phyloP scores from a whole-genome alignment of 2,888 invertebrate genomes.

The Pristionchus japonicus region DNA sequence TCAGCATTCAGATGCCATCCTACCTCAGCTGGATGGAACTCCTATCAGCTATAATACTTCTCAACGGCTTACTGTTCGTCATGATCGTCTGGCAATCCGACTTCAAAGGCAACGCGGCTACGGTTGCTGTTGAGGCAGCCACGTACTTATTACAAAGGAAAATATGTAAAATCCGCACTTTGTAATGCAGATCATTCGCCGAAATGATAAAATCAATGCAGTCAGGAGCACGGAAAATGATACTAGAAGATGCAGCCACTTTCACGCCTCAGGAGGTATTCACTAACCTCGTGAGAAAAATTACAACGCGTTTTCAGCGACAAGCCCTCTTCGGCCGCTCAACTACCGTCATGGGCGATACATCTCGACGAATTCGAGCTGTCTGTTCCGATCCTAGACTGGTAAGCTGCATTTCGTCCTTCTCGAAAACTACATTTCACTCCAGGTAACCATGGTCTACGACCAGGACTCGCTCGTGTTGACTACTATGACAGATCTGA shows the following conservation, averaged over 20 bases:
- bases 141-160: background rate
- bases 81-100: background rate
- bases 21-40: background rate
- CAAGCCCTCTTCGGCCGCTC: background rate
- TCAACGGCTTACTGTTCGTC: background rate
- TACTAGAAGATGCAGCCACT: background rate
- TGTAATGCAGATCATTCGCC: background rate
- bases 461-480: background rate
- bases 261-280: background rate
- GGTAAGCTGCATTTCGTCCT: no score
- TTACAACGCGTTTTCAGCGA: background rate
- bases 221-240: background rate
- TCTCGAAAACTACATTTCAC: no score
- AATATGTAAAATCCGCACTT: no score
- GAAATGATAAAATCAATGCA: background rate
- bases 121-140: conserved; percentile 3
- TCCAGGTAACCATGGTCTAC: background rate
- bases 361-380: background rate
- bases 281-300: background rate
- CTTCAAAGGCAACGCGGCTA: conserved; percentile 20
- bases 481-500: background rate
- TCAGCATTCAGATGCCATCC: background rate
- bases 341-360: background rate
- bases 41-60: background rate
- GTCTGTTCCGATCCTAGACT: background rate